Percentiles rank a stretch among this genome's conserved stretches.
Conservation (phyloP, 2,888 invertebrate species). For the Emmelina monodactyla region DNA sequence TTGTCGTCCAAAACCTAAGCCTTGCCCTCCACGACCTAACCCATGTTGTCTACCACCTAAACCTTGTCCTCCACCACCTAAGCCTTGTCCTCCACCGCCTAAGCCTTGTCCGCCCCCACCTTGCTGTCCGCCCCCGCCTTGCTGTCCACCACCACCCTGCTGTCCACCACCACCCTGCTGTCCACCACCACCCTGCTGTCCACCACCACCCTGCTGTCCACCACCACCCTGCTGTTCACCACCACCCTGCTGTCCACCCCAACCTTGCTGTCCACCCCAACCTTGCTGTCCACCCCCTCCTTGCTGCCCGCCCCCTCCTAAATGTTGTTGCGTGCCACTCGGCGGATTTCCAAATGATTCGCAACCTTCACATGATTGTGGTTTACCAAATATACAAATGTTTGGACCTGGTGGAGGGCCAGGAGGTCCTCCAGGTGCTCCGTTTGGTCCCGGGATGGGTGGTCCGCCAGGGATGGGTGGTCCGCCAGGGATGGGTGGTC, state of each 20-base stretch:
- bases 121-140: not conserved
- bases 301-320: conserved; percentile 14
- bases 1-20: not conserved
- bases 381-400: too few species aligned
- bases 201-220: conserved; percentile 16
- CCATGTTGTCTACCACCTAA: conserved; percentile 19
- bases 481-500: too few species aligned
- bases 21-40: not conserved
- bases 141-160: too few species aligned
- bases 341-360: too few species aligned
- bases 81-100: conserved; percentile 17
- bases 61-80: conserved; percentile 5
- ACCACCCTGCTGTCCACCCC: conserved; percentile 19
- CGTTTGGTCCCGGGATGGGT: too few species aligned
- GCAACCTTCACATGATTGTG: too few species aligned
- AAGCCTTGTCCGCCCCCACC: conserved; percentile 17
- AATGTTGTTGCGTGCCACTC: not conserved
- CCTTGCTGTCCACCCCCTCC: conserved; percentile 22
- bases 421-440: not conserved
- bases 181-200: conserved; percentile 5
- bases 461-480: too few species aligned
- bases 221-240: conserved; percentile 18
- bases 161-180: conserved; percentile 16
- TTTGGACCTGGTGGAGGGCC: too few species aligned
- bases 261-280: conserved; percentile 19